Base-by-base conservation (phyloP, 2,888 invertebrate species). In the Helobdella robusta region DNA sequence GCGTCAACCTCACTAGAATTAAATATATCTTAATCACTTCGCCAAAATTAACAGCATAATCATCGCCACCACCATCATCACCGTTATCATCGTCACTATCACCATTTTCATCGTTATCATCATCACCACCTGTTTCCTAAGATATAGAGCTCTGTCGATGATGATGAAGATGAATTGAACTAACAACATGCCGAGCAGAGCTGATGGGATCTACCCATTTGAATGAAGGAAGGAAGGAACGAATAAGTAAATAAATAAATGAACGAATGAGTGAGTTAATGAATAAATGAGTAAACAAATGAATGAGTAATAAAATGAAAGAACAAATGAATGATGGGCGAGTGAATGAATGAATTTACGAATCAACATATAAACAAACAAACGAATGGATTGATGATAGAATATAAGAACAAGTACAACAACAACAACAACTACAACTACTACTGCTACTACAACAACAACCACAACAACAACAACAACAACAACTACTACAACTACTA, bases 131-230 rank as follows among this genome's bases (percentile, higher is more conserved):
- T 89, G 89, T 81, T 97, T 97, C 74, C 94, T 84, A 72, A 99
- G 82, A 78, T 94, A 98, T 50, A 99, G 83, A 0, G 93, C 95
- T 68, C 98, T 85, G 81, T 99, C 98, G 68, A 95, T 86, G 48
- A 99, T 87, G 73, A 98, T 98, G 67, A 97, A 84, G 20, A 86
- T 86, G 79, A 98, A 97, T 81, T 97, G 95, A 11, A 92, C 83
- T 72, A 98, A 86, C 75, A 98, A 82, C 93, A 98, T 97, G 58
- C 95, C 84, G 3, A 99, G 84, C 81, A 99, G 95, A 0, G 93
- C 88, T 67, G 93, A 86, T 0, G 98, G 98, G 34, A 99, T 71
- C 68, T 70, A 52, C 1, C 40, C 3, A 2, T 18, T 34, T 61
- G 28, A 18, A 50, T 34, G 32, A n/a, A n/a, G n/a, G n/a, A n/a